Evolutionary conservation across 2,797 vertebrate genomes (phyloP), one percentile per base, ranked within the genome.

Genomic region (Rallus crepitans): DNA sequence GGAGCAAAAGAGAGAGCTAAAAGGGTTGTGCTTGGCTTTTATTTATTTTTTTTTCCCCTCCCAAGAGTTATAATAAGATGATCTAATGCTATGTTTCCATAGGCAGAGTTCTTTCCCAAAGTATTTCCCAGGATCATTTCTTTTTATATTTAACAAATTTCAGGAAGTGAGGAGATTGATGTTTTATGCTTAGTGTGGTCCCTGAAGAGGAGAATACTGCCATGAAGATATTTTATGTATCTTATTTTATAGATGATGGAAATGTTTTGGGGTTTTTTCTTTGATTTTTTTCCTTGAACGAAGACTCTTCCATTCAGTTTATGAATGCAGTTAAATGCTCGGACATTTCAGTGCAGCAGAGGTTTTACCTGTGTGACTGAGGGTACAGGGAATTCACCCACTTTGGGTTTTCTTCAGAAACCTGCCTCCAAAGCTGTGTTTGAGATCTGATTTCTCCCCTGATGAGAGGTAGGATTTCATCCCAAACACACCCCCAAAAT

Each of bases 121-220:
- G 59, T 56, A 61, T 72, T 95, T 91, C 70, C 47, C 52, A 65
- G 70, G 63, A 93, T 90, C 7, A 90, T 87, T 93, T 94, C 71
- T 92, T 95, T 45, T 87, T 78, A 79, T 56, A 84, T 84, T 69
- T 94, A 82, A 91, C 4, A 4, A 76, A 94, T 90, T 89, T 90
- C 75, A 87, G 59, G 50, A 92, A 82, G 78, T 37, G 21, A 73
- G 83, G 35, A 94, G 23, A 80, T 42, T 84, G 77, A 60, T 52
- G 24, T 82, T 77, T 94, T 73, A 83, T 83, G 42, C 15, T 78
- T 87, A 66, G 63, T 59, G 57, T 53, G 16, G 30, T 89, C 73
- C 73, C 81, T 61, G 79, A 93, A 90, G 82, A 96, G 24, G 31
- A 70, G 57, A 92, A 78, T 65, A 89, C 31, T 68, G 24, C 21